These are phyloP conservation scores for Sussaba pulchella DNA, from an alignment of 2,888 invertebrate genomes.

Conservation along the genomic window DNA sequence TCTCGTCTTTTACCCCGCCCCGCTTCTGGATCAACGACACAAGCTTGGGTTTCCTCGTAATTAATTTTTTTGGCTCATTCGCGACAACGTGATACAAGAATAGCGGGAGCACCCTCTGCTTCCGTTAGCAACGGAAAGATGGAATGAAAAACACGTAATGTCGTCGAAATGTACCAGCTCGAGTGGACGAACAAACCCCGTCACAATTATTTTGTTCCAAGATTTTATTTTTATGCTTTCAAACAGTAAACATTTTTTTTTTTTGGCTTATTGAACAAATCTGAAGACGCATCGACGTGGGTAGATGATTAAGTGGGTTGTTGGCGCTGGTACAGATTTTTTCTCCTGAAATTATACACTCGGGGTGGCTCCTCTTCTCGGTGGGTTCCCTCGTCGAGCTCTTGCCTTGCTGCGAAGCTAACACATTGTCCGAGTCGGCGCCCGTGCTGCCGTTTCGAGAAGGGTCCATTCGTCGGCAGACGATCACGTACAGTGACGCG, in stretches of 20 bases:
- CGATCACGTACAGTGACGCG: constrained; percentile 69
- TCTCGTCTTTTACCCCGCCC: constrained; percentile 18
- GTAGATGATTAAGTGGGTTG: background rate
- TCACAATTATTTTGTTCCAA: background rate
- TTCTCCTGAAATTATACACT: constrained; percentile 47
- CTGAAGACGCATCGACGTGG: constrained; percentile 36
- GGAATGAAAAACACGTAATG: constrained; percentile 7
- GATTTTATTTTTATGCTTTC: no score
- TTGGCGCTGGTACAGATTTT: constrained; percentile 36
- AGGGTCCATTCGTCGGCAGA: constrained; percentile 43
- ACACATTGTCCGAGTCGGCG: constrained; percentile 8
- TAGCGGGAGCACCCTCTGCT: background rate
- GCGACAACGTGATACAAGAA: constrained; percentile 29
- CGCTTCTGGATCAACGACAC: background rate
- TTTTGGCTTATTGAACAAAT: background rate
- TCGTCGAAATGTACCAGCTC: background rate
- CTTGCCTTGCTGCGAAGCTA: constrained; percentile 11
- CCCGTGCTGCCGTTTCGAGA: background rate
- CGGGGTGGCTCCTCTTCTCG: background rate
- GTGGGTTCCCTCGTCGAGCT: background rate
- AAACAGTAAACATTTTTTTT: no score
- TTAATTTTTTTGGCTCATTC: background rate
- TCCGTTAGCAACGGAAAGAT: background rate
- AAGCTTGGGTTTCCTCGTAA: background rate
- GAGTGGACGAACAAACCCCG: constrained; percentile 9